Conservation (phyloP, 2,888 invertebrate species). For the Cremastinae sp. region DNA sequence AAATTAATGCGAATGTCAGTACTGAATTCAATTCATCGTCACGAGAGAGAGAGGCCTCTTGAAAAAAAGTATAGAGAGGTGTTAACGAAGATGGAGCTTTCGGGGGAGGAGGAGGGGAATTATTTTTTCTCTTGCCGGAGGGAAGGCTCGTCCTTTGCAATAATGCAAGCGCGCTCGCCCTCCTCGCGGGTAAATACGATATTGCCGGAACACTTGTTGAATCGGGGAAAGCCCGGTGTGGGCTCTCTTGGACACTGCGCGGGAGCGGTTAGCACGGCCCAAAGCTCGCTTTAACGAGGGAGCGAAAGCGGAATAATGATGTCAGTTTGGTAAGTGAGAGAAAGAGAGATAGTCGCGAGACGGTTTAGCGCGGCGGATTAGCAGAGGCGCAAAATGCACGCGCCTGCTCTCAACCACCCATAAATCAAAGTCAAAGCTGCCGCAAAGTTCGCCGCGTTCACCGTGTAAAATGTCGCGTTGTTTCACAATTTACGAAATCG, state of each 20-base stretch:
- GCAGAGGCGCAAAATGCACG: slow-evolving; percentile 71
- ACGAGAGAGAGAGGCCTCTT: neutral
- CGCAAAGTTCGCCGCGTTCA: slow-evolving; percentile 31
- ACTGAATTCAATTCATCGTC: no score
- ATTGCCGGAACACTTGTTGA: slow-evolving; percentile 72
- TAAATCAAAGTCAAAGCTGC: slow-evolving; percentile 76
- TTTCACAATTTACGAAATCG: neutral
- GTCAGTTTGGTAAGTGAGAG: slow-evolving; percentile 14
- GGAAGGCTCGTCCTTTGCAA: neutral
- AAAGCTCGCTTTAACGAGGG: slow-evolving; percentile 33
- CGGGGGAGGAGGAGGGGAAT: neutral
- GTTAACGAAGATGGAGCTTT: neutral
- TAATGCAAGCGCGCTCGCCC: neutral
- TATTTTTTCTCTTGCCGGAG: neutral
- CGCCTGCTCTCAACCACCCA: slow-evolving; percentile 72
- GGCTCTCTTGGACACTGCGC: slow-evolving; percentile 37
- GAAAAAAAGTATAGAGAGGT: no score
- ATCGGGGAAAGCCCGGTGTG: slow-evolving; percentile 65
- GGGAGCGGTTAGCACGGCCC: slow-evolving; percentile 33
- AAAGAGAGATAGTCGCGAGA: slow-evolving; percentile 62
- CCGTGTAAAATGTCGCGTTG: slow-evolving; percentile 11
- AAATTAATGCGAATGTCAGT: no score
- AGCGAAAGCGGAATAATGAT: slow-evolving; percentile 37
- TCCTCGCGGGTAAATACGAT: neutral
- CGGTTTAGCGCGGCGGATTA: slow-evolving; percentile 75